A percentile compares a stretch with the other conserved stretches of the same genome.
phyloP scores from a whole-genome alignment of 2,113 vertebrate species.

The Strix aluco region DNA sequence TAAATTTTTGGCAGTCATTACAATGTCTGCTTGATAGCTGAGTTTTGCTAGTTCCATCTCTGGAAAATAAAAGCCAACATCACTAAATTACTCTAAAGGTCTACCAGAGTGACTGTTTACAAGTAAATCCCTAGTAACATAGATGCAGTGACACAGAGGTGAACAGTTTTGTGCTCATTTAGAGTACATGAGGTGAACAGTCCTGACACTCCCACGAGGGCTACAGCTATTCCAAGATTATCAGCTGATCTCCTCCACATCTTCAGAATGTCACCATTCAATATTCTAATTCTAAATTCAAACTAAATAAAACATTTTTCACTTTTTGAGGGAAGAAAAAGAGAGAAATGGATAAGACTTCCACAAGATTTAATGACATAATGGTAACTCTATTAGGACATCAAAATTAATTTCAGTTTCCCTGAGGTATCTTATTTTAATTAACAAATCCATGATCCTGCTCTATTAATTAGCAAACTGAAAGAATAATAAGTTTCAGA shows the following conservation, averaged over 20 bases:
- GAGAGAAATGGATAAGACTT: constrained; percentile 47
- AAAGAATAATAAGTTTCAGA: constrained; percentile 71
- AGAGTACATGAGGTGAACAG: background rate
- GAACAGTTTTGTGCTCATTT: background rate
- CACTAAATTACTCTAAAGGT: background rate
- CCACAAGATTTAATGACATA: constrained; percentile 63
- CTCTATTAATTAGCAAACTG: constrained; percentile 76
- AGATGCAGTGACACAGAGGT: background rate
- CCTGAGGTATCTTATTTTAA: constrained; percentile 77
- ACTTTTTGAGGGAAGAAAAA: background rate
- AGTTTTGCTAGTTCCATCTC: constrained; percentile 8
- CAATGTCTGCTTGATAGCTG: background rate
- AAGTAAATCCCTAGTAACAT: background rate
- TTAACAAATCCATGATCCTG: constrained; percentile 74
- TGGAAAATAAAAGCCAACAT: background rate
- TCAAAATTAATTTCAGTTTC: constrained; percentile 80
- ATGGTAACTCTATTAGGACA: constrained; percentile 70
- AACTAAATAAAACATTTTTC: constrained; percentile 22
- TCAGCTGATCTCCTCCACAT: background rate
- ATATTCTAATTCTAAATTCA: constrained; percentile 31
- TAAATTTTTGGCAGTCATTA: background rate
- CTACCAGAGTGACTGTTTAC: background rate
- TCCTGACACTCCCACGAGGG: background rate
- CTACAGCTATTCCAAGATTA: background rate
- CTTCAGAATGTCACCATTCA: constrained; percentile 3